Conservation (phyloP, 1,140 invertebrate species). For the Ylistrum balloti region DNA sequence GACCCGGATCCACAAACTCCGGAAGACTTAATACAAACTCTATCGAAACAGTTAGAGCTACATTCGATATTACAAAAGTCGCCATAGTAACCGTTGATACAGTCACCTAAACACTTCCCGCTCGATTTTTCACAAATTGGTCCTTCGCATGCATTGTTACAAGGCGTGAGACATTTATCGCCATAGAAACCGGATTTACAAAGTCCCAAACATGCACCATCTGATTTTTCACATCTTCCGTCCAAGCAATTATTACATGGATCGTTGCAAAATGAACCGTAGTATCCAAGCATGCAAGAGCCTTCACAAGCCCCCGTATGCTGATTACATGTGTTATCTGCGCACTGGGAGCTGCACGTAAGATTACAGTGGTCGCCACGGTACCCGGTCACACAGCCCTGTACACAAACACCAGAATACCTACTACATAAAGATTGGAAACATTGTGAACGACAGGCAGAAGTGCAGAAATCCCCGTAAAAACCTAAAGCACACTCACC, state of each 20-base stretch:
- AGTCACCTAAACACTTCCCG: slow-evolving; percentile 45
- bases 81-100: slow-evolving; percentile 53
- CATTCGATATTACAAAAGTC: slow-evolving; percentile 53
- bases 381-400: not conserved
- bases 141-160: slow-evolving; percentile 43
- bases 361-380: not conserved
- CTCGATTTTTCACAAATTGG: slow-evolving; percentile 46
- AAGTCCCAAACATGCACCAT: not conserved
- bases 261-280: not conserved
- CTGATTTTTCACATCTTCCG: not conserved
- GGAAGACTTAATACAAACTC: not conserved
- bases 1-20: not conserved
- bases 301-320: not conserved
- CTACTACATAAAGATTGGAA: slow-evolving; percentile 3
- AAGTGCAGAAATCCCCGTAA: slow-evolving; percentile 48
- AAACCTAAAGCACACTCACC: slow-evolving; percentile 54
- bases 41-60: slow-evolving; percentile 44
- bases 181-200: slow-evolving; percentile 55
- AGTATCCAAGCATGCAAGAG: not conserved
- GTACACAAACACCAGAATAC: not conserved
- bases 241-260: not conserved
- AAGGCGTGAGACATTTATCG: slow-evolving; percentile 13
- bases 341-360: not conserved
- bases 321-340: not conserved
- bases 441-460: slow-evolving; percentile 49